These are phyloP conservation scores for Heliothis virescens DNA, from an alignment of 1,140 invertebrate genomes.

Conservation along the genomic window DNA sequence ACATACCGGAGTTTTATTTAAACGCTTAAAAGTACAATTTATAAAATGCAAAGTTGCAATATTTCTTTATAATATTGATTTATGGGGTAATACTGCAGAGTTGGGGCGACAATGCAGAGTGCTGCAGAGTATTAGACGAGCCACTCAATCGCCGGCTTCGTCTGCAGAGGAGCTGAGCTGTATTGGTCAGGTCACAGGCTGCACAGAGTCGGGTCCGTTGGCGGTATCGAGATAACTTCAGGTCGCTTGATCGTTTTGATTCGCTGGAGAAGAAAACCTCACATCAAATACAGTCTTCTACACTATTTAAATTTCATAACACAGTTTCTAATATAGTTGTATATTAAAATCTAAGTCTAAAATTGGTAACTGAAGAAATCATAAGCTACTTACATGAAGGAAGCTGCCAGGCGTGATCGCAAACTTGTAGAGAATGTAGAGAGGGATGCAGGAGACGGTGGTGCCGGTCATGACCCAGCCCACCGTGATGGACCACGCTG, in stretches of 20 bases:
- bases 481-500: conserved; percentile 94
- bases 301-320: too few relatives aligned
- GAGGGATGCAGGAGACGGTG: conserved; percentile 96
- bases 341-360: too few relatives aligned
- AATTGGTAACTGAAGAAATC: not conserved
- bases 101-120: conserved; percentile 10
- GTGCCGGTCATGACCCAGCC: conserved; percentile 97
- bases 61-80: not conserved
- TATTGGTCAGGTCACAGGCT: conserved; percentile 77
- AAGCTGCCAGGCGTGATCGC: conserved; percentile 91
- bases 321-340: too few relatives aligned
- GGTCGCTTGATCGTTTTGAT: conserved; percentile 78
- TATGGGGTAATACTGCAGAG: not conserved
- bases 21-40: not conserved
- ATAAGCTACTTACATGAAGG: conserved; percentile 86
- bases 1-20: conserved; percentile 29
- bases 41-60: not conserved
- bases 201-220: conserved; percentile 70
- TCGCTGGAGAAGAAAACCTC: conserved; percentile 63
- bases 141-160: conserved; percentile 78
- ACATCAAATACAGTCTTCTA: too few relatives aligned
- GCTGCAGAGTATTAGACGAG: conserved; percentile 67
- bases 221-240: conserved; percentile 74
- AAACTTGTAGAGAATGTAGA: conserved; percentile 94
- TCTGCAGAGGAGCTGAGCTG: conserved; percentile 60